Percentiles rank a stretch among this genome's conserved stretches.
phyloP scores from a whole-genome alignment of 2,797 vertebrate genomes.

The Enteromius viviparus region DNA sequence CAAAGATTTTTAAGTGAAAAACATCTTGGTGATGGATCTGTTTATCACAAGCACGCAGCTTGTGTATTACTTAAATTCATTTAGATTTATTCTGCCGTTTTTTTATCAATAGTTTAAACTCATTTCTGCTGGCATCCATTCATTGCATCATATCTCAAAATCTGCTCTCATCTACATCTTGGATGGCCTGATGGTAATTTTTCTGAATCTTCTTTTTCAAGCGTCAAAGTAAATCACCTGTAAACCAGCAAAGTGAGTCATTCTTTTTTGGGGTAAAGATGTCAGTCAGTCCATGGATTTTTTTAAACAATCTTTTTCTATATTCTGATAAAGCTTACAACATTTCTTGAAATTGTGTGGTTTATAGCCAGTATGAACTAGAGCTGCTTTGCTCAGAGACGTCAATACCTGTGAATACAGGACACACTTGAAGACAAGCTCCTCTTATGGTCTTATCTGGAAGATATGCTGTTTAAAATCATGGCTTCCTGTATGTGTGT shows the following conservation, averaged over 20 bases:
- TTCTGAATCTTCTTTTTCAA: not conserved
- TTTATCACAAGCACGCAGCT: not conserved
- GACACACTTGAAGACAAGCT: constrained; percentile 58
- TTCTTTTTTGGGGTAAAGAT: constrained; percentile 8
- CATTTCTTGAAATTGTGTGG: constrained; percentile 38
- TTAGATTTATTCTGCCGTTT: not conserved
- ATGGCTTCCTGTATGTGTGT: constrained; percentile 71
- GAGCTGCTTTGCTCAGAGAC: constrained; percentile 50
- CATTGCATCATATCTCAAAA: not conserved
- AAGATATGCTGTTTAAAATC: constrained; percentile 60
- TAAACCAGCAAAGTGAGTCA: not conserved
- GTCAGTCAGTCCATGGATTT: not conserved
- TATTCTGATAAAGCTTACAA: constrained; percentile 3
- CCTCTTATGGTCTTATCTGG: constrained; percentile 64
- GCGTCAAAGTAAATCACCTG: not conserved
- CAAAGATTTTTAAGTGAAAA: not conserved
- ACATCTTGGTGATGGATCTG: not conserved
- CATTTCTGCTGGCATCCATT: not conserved
- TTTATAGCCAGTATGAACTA: constrained; percentile 52
- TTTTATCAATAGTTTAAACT: not conserved
- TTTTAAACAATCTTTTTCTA: not conserved
- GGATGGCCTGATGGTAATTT: not conserved
- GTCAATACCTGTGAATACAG: constrained; percentile 71
- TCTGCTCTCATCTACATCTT: not conserved
- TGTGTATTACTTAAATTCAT: not conserved